Evolutionary conservation across 1,140 invertebrate species (phyloP), one percentile per base, ranked within the genome.

Genomic region (Scaptomyza montana): DNA sequence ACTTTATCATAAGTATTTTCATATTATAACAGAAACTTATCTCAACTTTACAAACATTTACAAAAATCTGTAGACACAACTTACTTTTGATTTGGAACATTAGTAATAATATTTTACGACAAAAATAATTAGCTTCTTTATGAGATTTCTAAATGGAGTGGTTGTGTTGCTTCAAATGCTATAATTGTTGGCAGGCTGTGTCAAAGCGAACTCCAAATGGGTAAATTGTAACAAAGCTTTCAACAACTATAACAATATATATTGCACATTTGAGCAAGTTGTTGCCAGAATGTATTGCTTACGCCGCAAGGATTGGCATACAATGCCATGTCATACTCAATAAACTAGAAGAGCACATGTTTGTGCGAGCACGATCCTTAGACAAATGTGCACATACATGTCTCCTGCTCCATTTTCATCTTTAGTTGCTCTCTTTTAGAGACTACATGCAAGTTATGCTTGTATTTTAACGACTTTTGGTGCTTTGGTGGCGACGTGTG

Each of bases 401-500:
- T 16, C 25, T 54, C 45, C 7, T 43, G 47, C 45, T 53, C 39
- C 39, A n/a, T 4, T 43, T 43, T 5, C 39, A 43, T 43, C 39
- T 43, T 43, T 12, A n/a, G 39, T 12, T 43, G 39, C 39, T 43
- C 53, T 41, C 21, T n/a, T 12, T 16, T 53, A 53, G 47, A 46
- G 21, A 50, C 41, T 55, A 60, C 66, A 60, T 68, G 64, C 56
- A 64, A 76, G 68, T 61, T 62, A 73, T 46, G 60, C 59, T 70
- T 65, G 56, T 56, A 81, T 74, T 78, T 81, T 78, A 68, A 80
- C 73, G 78, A 69, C 77, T 59, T 68, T 73, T 16, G 39, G 47
- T 47, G 64, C 45, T 10, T 30, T 5, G 30, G 5, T 7, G 61
- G 71, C 77, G 77, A 65, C 78, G 74, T 85, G 81, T 74, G 74